These are phyloP conservation scores for Sarcophaga caerulescens DNA, from an alignment of 2,888 invertebrate genomes.

Conservation along the genomic window DNA sequence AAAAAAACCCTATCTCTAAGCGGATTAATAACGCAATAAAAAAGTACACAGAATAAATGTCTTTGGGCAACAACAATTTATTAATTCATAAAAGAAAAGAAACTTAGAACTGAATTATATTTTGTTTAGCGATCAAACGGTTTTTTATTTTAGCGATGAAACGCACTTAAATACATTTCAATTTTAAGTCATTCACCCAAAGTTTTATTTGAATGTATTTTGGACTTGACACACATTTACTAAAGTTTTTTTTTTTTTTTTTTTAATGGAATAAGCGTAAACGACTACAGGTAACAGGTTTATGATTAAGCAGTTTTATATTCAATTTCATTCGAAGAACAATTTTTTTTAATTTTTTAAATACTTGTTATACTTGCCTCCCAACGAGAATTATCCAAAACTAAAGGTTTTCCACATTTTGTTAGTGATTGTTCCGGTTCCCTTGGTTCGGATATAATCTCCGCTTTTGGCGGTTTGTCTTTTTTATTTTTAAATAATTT, in stretches of 20 bases:
- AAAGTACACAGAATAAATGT: no score
- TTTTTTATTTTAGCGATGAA: not conserved
- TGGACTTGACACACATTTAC: not conserved
- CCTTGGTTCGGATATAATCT: slow-evolving; percentile 77
- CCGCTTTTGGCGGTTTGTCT: slow-evolving; percentile 78
- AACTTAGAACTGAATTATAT: slow-evolving; percentile 15
- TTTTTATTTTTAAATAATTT: slow-evolving; percentile 76
- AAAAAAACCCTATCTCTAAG: no score
- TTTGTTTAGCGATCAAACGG: not conserved
- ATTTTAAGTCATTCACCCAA: slow-evolving; percentile 1
- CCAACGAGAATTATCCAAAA: slow-evolving; percentile 79
- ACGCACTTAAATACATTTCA: not conserved
- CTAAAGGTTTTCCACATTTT: slow-evolving; percentile 78
- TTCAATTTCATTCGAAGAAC: not conserved
- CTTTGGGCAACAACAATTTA: not conserved
- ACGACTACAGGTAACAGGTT: not conserved
- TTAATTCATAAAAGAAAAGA: not conserved
- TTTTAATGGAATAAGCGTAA: not conserved
- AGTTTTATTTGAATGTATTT: not conserved
- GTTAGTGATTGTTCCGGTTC: slow-evolving; percentile 74
- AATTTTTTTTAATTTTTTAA: slow-evolving; percentile 2
- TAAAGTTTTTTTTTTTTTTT: not conserved
- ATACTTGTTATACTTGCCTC: slow-evolving; percentile 78
- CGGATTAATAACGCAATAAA: no score
- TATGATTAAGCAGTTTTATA: slow-evolving; percentile 11